phyloP scores from a whole-genome alignment of 2,888 invertebrate species.

The Aphrophora alni region DNA sequence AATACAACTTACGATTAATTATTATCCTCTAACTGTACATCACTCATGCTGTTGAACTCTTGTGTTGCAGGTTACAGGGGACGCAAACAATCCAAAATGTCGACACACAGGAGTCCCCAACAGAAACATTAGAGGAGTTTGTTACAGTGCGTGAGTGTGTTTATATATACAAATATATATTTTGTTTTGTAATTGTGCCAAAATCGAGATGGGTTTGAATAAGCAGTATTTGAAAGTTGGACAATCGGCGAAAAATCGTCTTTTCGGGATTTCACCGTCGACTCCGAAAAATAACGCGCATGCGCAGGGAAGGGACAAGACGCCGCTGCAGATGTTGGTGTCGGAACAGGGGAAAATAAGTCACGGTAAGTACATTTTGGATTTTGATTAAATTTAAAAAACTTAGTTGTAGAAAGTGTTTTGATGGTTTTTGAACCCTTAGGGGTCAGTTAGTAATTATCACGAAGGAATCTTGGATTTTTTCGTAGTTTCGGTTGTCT shows the following conservation, averaged over 20 bases:
- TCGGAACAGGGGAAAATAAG: conserved; percentile 78
- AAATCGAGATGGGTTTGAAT: conserved; percentile 43
- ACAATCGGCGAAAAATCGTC: conserved; percentile 72
- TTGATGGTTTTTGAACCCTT: too few relatives aligned
- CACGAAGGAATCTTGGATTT: too few relatives aligned
- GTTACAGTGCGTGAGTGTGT: background rate
- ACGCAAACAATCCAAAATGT: background rate
- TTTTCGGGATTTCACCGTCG: conserved; percentile 69
- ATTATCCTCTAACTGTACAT: too few relatives aligned
- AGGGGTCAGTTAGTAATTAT: too few relatives aligned
- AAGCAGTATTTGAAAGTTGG: conserved; percentile 81
- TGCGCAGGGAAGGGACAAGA: conserved; percentile 49
- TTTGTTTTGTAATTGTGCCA: too few relatives aligned
- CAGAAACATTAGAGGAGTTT: background rate
- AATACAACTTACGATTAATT: too few relatives aligned
- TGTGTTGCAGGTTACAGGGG: background rate
- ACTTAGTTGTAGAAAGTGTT: too few relatives aligned
- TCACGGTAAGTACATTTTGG: conserved; percentile 70
- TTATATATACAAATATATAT: background rate
- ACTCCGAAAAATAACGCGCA: background rate
- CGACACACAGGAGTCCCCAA: background rate
- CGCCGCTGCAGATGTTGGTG: conserved; percentile 80
- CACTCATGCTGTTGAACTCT: background rate
- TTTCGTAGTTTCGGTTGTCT: too few relatives aligned
- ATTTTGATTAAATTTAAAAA: too few relatives aligned